Percentiles rank a stretch among this genome's conserved stretches.
phyloP scores from a whole-genome alignment of 2,797 vertebrate genomes.

The Anabacerthia variegaticeps region DNA sequence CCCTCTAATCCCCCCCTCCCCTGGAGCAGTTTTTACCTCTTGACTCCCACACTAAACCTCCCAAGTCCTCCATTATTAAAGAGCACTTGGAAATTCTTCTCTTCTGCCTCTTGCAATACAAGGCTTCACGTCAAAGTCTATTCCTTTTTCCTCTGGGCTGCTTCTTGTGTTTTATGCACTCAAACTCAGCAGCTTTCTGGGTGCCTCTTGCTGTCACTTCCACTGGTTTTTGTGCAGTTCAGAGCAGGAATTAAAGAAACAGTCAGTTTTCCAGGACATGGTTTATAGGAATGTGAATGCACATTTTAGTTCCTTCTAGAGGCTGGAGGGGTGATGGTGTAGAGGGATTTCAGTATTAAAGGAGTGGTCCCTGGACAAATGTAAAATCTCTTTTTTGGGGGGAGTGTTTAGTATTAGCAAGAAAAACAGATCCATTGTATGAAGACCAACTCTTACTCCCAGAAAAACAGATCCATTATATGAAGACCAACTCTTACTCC shows the following conservation, averaged over 20 bases:
- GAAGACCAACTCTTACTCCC: neutral
- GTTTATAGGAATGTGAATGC: neutral
- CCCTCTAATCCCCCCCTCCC: neutral
- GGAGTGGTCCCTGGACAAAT: rapidly evolving
- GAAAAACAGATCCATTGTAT: neutral
- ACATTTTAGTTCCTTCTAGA: neutral
- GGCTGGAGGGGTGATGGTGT: neutral
- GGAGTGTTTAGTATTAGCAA: neutral
- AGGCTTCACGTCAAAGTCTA: neutral
- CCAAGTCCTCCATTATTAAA: neutral
- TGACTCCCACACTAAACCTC: neutral
- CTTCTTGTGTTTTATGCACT: neutral
- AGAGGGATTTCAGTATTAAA: neutral
- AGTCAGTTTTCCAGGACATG: neutral
- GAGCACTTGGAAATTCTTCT: neutral
- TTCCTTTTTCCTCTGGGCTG: neutral
- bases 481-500: neutral
- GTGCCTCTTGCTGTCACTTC: neutral
- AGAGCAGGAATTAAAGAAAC: neutral
- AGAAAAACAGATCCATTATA: neutral
- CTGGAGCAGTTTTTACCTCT: neutral
- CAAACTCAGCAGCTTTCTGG: neutral
- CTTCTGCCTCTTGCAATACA: neutral
- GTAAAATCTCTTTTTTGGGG: neutral
- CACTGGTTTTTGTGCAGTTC: neutral